Percentiles rank a stretch among this genome's conserved stretches.
phyloP scores from a whole-genome alignment of 2,113 vertebrate species.

The Thunnus thynnus region DNA sequence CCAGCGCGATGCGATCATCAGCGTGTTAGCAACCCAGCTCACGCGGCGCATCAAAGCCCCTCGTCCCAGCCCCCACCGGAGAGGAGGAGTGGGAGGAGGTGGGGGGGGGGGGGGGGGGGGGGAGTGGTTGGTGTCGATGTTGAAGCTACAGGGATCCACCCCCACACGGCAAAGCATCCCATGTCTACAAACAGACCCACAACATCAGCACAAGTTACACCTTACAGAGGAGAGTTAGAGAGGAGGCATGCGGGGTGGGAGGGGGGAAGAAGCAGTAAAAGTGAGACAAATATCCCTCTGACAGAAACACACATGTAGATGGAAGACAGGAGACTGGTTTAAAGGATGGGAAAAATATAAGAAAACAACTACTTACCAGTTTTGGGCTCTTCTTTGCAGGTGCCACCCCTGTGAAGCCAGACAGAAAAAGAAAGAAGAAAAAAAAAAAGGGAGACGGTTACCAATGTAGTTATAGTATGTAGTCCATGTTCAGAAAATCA shows the following conservation, averaged over 20 bases:
- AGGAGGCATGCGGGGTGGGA: not conserved
- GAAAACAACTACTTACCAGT: conserved; percentile 90
- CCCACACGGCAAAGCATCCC: conserved; percentile 56
- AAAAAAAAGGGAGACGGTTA: conserved; percentile 82
- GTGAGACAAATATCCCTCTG: conserved; percentile 10
- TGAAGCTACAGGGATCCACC: conserved; percentile 68
- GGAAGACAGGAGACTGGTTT: not conserved
- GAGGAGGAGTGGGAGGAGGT: not conserved
- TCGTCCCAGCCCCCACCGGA: conserved; percentile 49
- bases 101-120: not conserved
- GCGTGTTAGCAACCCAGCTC: conserved; percentile 69
- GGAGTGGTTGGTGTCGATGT: conserved; percentile 3
- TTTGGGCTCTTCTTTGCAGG: conserved; percentile 99
- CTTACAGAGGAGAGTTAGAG: not conserved
- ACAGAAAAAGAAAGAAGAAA: conserved; percentile 69
- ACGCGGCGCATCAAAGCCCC: conserved; percentile 74
- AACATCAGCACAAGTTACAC: conserved; percentile 63
- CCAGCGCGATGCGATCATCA: conserved; percentile 57
- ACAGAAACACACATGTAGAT: conserved; percentile 4
- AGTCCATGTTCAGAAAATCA: conserved; percentile 67
- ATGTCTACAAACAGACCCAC: conserved; percentile 56
- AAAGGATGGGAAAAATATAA: conserved; percentile 5
- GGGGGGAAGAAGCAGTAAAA: conserved; percentile 1
- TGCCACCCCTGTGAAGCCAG: conserved; percentile 92
- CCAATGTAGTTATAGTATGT: conserved; percentile 34